Evolutionary conservation across 2,888 invertebrate species (phyloP), one percentile per base, ranked within the genome.

Genomic region (Brachypalpus laphriformis): DNA sequence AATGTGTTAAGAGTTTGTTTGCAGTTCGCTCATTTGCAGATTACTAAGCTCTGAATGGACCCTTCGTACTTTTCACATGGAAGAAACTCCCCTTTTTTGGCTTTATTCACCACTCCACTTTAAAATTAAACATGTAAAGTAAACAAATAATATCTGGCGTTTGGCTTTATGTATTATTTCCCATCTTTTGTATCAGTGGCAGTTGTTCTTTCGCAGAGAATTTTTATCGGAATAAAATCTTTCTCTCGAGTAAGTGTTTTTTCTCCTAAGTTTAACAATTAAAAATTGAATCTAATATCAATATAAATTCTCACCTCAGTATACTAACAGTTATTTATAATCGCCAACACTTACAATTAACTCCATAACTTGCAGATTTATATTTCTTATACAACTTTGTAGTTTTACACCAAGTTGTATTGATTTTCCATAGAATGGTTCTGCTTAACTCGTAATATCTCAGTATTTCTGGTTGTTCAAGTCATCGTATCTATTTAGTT

Each of bases 371-470:
- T 18, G 2, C 8, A 8, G 9, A 3, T 5, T 47, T 11, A 11
- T 11, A 20, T 1, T 34, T 45, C 7, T 1, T 25, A n/a, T n/a
- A n/a, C 11, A 7, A 40, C n/a, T 1, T 25, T 45, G 5, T 18
- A 63, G 3, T 31, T 63, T 18, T 47, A 34, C 45, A 7, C n/a
- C 3, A 49, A 47, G 14, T 42, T 22, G 49, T 65, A 65, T 65
- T 65, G 65, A 65, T 65, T 65, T 65, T 65, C 22, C 65, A 34
- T 31, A 28, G 28, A 45, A 16, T 4, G 9, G 2, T n/a, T 40
- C n/a, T 14, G 14, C 6, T 14, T 34, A 6, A 1, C 0, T 16
- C 14, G 22, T 28, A 42, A 25, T 11, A 45, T 25, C 28, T 14
- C n/a, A 2, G 7, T 28, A 22, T 51, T 7, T 25, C 1, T 0